A percentile compares a stretch with the other conserved stretches of the same genome.
These are phyloP conservation scores for Acanthiza pusilla DNA, from an alignment of 2,797 vertebrate genomes.

Conservation along the genomic window DNA sequence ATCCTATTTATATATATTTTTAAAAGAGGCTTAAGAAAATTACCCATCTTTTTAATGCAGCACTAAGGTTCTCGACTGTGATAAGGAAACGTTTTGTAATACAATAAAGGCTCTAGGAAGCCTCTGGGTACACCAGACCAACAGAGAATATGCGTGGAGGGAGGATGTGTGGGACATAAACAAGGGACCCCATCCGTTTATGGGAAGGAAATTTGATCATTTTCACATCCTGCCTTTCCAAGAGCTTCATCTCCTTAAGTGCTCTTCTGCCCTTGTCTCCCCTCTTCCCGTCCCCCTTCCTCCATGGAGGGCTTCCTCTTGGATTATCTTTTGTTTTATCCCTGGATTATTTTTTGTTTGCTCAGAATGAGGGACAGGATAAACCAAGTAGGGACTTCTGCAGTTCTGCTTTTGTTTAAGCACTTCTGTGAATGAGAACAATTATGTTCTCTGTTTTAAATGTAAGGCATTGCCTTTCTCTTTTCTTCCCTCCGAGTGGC, in stretches of 20 bases:
- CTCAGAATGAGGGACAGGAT: conserved; percentile 17
- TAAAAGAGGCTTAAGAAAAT: conserved; percentile 80
- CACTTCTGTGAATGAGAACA: not conserved
- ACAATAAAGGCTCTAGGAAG: conserved; percentile 76
- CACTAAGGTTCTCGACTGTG: conserved; percentile 73
- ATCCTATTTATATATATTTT: conserved; percentile 76
- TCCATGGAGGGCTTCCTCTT: not conserved
- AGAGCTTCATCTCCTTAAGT: conserved; percentile 55
- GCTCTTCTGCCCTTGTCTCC: conserved; percentile 6
- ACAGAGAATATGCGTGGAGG: conserved; percentile 43
- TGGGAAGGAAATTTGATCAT: conserved; percentile 71
- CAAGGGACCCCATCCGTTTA: conserved; percentile 62
- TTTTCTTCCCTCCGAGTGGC: conserved; percentile 33
- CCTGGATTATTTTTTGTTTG: conserved; percentile 44
- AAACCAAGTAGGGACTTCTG: conserved; percentile 10
- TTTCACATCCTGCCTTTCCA: conserved; percentile 71
- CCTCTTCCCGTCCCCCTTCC: not conserved
- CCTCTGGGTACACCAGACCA: conserved; percentile 67
- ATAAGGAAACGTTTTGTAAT: conserved; percentile 79
- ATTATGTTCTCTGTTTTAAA: conserved; percentile 8
- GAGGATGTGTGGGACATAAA: conserved; percentile 71
- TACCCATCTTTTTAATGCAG: conserved; percentile 78
- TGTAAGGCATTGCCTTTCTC: conserved; percentile 48
- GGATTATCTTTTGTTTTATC: conserved; percentile 53
- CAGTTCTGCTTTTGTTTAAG: conserved; percentile 25